A percentile compares a stretch with the other conserved stretches of the same genome.
Evolutionary conservation across 2,888 invertebrate species (phyloP).

Genomic region (Pollenia angustigena): DNA sequence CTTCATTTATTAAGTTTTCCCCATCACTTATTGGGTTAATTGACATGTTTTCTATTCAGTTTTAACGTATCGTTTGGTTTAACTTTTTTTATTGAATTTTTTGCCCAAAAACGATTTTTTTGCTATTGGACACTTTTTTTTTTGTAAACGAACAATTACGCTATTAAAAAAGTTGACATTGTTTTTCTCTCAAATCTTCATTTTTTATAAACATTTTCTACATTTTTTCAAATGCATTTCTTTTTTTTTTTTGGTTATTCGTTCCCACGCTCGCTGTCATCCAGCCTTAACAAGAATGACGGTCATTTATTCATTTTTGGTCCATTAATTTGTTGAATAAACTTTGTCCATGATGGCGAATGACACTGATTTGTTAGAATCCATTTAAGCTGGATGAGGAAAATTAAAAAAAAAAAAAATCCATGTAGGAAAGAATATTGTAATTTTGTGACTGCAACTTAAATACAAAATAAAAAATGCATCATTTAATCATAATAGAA

Average conservation of each 20-base stretch:
- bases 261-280: constrained; percentile 30
- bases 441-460: constrained; percentile 15
- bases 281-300: constrained; percentile 68
- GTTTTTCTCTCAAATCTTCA: constrained; percentile 52
- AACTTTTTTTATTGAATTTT: background rate
- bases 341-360: constrained; percentile 70
- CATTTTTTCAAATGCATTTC: background rate
- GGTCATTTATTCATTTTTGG: constrained; percentile 74
- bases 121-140: constrained; percentile 21
- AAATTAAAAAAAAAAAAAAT: constrained; percentile 16
- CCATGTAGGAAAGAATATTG: constrained; percentile 12
- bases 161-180: constrained; percentile 37
- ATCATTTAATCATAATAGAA: constrained; percentile 58
- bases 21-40: background rate
- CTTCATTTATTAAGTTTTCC: background rate
- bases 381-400: constrained; percentile 46
- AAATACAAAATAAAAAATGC: constrained; percentile 19
- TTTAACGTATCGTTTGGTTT: constrained; percentile 7
- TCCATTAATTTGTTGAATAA: constrained; percentile 74
- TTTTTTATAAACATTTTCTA: constrained; percentile 18
- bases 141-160: constrained; percentile 22
- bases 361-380: constrained; percentile 73
- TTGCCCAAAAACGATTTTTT: background rate
- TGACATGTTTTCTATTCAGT: background rate
- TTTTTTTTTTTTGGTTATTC: background rate